Conservation (phyloP, 2,113 vertebrate species). For the Xerus inauris region DNA sequence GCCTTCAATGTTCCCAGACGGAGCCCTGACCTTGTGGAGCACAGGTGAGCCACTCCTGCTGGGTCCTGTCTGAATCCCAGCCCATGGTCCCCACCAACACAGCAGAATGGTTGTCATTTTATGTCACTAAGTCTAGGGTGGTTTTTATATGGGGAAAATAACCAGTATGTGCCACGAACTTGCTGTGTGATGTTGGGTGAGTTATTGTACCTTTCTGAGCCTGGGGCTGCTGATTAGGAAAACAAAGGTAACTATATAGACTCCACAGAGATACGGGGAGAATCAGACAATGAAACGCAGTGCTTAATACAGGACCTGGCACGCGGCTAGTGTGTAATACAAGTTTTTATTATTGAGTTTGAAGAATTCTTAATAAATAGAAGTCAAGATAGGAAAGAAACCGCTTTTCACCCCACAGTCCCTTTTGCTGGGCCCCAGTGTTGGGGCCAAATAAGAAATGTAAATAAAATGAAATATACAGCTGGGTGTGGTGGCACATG, state of each 20-base stretch:
- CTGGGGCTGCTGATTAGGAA: neutral
- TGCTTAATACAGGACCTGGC: neutral
- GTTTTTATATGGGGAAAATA: neutral
- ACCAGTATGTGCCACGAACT: neutral
- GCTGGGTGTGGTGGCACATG: no score
- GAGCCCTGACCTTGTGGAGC: neutral
- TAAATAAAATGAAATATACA: neutral
- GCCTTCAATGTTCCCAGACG: neutral
- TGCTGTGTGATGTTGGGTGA: neutral
- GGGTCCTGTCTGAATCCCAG: neutral
- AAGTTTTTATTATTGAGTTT: neutral
- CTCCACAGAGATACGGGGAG: neutral
- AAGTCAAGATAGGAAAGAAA: neutral
- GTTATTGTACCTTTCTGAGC: neutral
- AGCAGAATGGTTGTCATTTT: neutral
- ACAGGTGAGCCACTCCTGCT: neutral
- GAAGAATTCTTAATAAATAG: neutral
- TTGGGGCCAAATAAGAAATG: neutral
- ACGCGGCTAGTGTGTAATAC: neutral
- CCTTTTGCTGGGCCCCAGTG: neutral
- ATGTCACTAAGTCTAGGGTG: neutral
- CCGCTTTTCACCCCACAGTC: neutral
- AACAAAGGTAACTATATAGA: neutral
- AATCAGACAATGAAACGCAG: neutral
- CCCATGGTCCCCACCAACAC: fast-evolving